Percentiles rank a stretch among this genome's conserved stretches.
Evolutionary conservation across 23 tunicate species (phyloP).

Genomic region (Phallusia fumigata): DNA sequence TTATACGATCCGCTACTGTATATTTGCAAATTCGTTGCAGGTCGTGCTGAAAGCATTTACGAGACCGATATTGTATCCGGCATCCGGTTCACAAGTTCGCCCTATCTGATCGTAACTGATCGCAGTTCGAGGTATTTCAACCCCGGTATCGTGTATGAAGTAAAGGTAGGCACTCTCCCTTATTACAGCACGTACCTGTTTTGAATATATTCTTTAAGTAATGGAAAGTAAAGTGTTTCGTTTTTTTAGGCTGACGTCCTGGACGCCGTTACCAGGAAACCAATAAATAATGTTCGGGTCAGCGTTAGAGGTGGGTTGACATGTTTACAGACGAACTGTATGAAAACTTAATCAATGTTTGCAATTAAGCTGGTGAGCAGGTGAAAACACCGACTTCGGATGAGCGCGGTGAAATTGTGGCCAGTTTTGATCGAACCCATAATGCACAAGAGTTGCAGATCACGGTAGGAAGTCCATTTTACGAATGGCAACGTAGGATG

Average conservation of each 20-base stretch:
- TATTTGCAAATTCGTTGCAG: neutral
- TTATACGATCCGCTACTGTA: too few relatives aligned
- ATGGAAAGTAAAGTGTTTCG: neutral
- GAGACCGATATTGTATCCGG: slow-evolving; percentile 25
- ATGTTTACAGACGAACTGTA: neutral
- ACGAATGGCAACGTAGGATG: too few relatives aligned
- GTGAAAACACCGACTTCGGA: neutral
- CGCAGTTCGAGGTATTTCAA: slow-evolving; percentile 11
- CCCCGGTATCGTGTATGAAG: slow-evolving; percentile 21
- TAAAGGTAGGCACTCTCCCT: slow-evolving; percentile 18
- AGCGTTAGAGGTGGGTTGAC: neutral
- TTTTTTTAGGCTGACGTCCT: slow-evolving; percentile 9
- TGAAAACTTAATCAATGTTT: neutral
- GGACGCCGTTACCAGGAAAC: slow-evolving; percentile 7
- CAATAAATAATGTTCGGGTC: neutral
- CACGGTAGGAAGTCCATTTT: too few relatives aligned
- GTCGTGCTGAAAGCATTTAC: slow-evolving; percentile 13
- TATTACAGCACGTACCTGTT: neutral
- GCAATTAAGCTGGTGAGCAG: neutral
- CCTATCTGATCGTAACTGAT: slow-evolving; percentile 1
- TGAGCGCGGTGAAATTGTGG: neutral
- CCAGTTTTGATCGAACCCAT: neutral
- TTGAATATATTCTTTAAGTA: neutral
- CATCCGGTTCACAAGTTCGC: slow-evolving; percentile 25
- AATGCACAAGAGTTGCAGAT: neutral